Evolutionary conservation across 2,113 vertebrate genomes (phyloP).

Genomic region (Brachypteracias leptosomus): DNA sequence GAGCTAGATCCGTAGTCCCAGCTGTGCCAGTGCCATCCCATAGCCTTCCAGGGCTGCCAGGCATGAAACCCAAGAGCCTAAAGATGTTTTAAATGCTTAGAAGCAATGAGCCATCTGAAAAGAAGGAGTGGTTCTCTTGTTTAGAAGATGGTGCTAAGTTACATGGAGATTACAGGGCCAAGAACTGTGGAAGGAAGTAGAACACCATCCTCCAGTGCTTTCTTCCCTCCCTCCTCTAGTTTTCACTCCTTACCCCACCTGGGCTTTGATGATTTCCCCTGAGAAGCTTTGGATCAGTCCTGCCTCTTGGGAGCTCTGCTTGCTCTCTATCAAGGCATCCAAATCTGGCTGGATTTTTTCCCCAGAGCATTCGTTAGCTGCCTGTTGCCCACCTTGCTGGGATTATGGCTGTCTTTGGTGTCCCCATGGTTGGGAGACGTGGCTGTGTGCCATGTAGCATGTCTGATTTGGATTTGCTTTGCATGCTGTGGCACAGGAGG

Average conservation of each 20-base stretch:
- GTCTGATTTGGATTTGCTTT: neutral
- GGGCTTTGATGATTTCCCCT: neutral
- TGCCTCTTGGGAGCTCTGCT: neutral
- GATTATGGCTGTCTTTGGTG: too few relatives aligned
- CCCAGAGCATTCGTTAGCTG: neutral
- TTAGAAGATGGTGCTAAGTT: neutral
- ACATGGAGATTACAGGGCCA: neutral
- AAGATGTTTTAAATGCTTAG: too few relatives aligned
- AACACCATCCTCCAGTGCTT: neutral
- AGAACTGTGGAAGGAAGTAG: neutral
- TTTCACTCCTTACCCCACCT: neutral
- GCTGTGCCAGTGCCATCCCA: neutral
- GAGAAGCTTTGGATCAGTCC: rapidly evolving
- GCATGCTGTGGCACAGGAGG: neutral
- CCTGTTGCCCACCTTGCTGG: too few relatives aligned
- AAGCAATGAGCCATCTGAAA: neutral
- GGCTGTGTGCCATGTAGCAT: neutral
- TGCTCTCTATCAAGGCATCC: neutral
- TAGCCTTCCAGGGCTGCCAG: neutral
- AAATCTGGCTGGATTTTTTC: neutral
- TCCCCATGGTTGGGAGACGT: too few relatives aligned
- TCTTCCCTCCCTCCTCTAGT: neutral
- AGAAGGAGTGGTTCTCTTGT: neutral
- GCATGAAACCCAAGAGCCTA: too few relatives aligned
- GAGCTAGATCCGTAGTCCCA: neutral